A percentile compares a stretch with the other conserved stretches of the same genome.
Evolutionary conservation across 2,888 invertebrate genomes (phyloP).

Genomic region (Hedychridium roseum): DNA sequence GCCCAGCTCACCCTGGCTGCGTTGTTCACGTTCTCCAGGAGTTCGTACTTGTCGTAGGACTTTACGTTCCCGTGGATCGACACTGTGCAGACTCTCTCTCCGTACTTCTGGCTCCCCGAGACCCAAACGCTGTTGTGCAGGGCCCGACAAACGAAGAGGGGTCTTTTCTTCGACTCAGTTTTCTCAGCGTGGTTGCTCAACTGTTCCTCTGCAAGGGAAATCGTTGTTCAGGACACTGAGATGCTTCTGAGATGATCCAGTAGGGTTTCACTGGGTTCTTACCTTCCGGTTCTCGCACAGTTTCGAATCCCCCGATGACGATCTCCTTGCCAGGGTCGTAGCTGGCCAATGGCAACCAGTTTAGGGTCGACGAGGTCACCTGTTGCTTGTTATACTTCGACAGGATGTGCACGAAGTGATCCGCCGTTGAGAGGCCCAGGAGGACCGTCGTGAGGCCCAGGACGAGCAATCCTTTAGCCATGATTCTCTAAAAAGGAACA

Average conservation of each 20-base stretch:
- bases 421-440: slow-evolving; percentile 33
- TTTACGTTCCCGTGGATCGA: slow-evolving; percentile 70
- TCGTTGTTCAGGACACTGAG: no score
- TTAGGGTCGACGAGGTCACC: slow-evolving; percentile 81
- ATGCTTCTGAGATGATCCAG: no score
- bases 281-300: slow-evolving; percentile 42
- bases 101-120: slow-evolving; percentile 73
- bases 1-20: slow-evolving; percentile 81
- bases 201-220: slow-evolving; percentile 28
- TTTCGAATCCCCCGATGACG: slow-evolving; percentile 67
- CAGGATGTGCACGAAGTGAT: slow-evolving; percentile 62
- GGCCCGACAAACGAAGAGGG: slow-evolving; percentile 78
- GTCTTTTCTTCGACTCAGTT: slow-evolving; percentile 24
- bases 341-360: slow-evolving; percentile 73
- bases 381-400: slow-evolving; percentile 67
- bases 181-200: slow-evolving; percentile 37
- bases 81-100: slow-evolving; percentile 71
- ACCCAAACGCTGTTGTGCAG: slow-evolving; percentile 77
- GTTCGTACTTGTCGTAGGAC: slow-evolving; percentile 71
- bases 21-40: slow-evolving; percentile 80
- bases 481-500: no score
- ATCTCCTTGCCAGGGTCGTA: slow-evolving; percentile 70
- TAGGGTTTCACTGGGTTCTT: not conserved
- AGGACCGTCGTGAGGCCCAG: slow-evolving; percentile 24
- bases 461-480: slow-evolving; percentile 9